Percentiles rank a stretch among this genome's conserved stretches.
Evolutionary conservation across 1,140 invertebrate species (phyloP).

Genomic region (Caerostris extrusa): DNA sequence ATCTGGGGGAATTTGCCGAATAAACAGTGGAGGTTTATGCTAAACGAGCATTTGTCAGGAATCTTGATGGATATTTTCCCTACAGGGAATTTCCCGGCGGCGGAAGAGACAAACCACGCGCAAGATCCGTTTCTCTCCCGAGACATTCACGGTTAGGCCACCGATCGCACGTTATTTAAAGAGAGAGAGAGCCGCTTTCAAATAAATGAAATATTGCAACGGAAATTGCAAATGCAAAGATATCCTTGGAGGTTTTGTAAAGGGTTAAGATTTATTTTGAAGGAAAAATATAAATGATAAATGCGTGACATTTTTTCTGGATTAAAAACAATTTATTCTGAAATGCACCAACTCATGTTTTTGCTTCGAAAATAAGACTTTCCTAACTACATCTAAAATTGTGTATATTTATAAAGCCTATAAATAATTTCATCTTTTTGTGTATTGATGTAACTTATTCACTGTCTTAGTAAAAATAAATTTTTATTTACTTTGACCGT

Average conservation of each 20-base stretch:
- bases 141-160: neutral
- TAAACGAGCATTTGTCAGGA: conserved; percentile 28
- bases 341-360: no score
- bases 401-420: no score
- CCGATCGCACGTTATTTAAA: neutral
- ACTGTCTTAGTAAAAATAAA: no score
- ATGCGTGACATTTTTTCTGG: no score
- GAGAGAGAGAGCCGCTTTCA: neutral
- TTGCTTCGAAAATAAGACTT: no score
- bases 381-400: no score
- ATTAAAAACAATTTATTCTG: no score
- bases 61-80: conserved; percentile 24
- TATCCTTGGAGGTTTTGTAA: neutral
- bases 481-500: no score
- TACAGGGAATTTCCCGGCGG: neutral
- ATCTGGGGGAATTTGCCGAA: neutral
- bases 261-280: neutral
- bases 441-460: no score
- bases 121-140: neutral
- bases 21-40: conserved; percentile 11
- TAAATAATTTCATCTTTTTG: no score
- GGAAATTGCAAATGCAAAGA: neutral
- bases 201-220: conserved; percentile 13
- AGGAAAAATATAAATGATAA: neutral
- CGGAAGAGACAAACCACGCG: conserved; percentile 30